Conservation (phyloP, 2,797 vertebrate species). For the Hydrocynus forskahlii region DNA sequence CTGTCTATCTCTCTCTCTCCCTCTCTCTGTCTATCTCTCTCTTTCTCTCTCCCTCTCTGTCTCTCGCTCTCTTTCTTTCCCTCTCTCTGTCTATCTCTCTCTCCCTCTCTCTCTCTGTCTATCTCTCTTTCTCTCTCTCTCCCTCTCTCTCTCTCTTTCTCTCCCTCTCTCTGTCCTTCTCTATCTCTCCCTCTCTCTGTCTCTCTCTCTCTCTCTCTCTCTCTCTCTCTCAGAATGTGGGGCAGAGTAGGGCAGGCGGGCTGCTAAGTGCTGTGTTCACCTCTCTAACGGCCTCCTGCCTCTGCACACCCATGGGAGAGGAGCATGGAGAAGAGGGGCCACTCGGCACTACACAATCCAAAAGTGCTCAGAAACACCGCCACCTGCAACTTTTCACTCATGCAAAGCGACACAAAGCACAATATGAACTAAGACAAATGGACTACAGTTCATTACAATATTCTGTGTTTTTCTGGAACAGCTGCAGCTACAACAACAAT, state of each 20-base stretch:
- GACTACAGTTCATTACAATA: neutral
- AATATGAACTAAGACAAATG: neutral
- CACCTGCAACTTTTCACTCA: conserved; percentile 15
- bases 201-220: conserved; percentile 6
- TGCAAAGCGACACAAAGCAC: neutral
- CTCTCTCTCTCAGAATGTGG: conserved; percentile 11
- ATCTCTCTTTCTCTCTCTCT: conserved; percentile 50
- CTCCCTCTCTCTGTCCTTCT: no score
- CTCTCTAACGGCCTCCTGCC: conserved; percentile 27
- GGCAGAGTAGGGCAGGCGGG: conserved; percentile 13
- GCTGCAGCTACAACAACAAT: conserved; percentile 8
- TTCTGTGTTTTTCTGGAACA: neutral
- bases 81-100: no score
- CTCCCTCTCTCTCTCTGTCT: neutral
- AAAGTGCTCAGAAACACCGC: neutral
- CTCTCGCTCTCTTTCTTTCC: no score
- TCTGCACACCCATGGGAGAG: conserved; percentile 23
- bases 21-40: no score
- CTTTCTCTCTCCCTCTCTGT: no score
- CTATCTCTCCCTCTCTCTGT: neutral
- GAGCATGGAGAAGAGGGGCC: conserved; percentile 21
- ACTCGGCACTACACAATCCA: conserved; percentile 8
- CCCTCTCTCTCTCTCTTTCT: no score
- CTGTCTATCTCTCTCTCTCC: no score
- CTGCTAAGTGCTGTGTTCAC: conserved; percentile 28